A percentile compares a stretch with the other conserved stretches of the same genome.
Conservation (phyloP, 64 coral and sea anemone genomes). For the Montipora cactus region DNA sequence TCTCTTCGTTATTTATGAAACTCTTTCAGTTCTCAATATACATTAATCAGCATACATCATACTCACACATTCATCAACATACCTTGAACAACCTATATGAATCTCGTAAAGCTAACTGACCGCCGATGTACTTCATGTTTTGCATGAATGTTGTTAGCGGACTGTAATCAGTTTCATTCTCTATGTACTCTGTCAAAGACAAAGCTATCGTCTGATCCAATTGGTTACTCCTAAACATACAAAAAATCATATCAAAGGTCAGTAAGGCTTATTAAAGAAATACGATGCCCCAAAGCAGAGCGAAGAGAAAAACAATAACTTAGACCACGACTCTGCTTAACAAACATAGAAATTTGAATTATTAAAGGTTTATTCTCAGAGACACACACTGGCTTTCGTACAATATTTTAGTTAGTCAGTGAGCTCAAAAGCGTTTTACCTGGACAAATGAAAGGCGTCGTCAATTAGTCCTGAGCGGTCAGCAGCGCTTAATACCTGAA, state of each 20-base stretch:
- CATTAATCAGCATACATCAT: too few relatives aligned
- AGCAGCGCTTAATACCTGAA: slow-evolving; percentile 65
- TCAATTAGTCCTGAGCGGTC: slow-evolving; percentile 82
- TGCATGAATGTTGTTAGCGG: slow-evolving; percentile 49
- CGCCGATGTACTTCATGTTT: slow-evolving; percentile 68
- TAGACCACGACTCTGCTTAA: too few relatives aligned
- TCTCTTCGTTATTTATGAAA: too few relatives aligned
- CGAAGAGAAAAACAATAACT: too few relatives aligned
- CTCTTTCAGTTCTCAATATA: too few relatives aligned
- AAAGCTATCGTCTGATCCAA: slow-evolving; percentile 60
- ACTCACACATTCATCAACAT: not conserved
- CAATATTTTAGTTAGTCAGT: not conserved
- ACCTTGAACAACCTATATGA: slow-evolving; percentile 51
- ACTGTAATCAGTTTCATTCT: slow-evolving; percentile 56
- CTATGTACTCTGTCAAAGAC: slow-evolving; percentile 64
- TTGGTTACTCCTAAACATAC: slow-evolving; percentile 69
- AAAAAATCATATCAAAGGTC: not conserved
- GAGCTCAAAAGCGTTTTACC: slow-evolving; percentile 42
- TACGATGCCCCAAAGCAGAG: too few relatives aligned
- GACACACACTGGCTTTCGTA: not conserved
- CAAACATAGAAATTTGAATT: too few relatives aligned
- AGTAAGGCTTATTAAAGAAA: not conserved
- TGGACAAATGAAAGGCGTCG: slow-evolving; percentile 80
- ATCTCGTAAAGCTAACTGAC: slow-evolving; percentile 40
- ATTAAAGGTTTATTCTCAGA: too few relatives aligned